Percentiles rank a stretch among this genome's conserved stretches.
These are phyloP conservation scores for Borostomias antarcticus DNA, from an alignment of 2,797 vertebrate species.

Conservation along the genomic window DNA sequence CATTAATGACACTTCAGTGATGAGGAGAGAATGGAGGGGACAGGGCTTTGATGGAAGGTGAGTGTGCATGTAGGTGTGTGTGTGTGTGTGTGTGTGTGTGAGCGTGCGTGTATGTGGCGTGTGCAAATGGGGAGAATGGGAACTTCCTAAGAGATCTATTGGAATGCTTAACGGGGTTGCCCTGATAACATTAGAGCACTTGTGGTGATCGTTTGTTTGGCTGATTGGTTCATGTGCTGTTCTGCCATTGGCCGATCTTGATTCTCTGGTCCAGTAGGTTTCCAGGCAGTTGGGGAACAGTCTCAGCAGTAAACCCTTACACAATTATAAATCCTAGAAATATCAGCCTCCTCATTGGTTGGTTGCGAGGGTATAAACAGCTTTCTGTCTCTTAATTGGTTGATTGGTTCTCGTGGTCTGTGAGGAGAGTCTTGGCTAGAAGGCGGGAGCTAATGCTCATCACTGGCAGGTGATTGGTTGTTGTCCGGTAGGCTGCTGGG, in stretches of 20 bases:
- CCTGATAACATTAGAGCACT: conserved; percentile 50
- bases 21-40: conserved; percentile 35
- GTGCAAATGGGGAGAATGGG: conserved; percentile 19
- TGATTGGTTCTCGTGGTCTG: conserved; percentile 34
- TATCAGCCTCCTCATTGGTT: conserved; percentile 29
- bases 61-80: neutral
- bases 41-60: too few species aligned
- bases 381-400: conserved; percentile 2
- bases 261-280: conserved; percentile 44
- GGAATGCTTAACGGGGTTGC: conserved; percentile 53
- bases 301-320: neutral
- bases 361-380: conserved; percentile 4
- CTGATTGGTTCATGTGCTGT: conserved; percentile 18
- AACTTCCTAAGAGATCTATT: conserved; percentile 31
- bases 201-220: conserved; percentile 5
- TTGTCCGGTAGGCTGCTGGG: conserved; percentile 44
- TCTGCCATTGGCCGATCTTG: conserved; percentile 2
- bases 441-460: conserved; percentile 26
- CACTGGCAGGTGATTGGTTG: conserved; percentile 37
- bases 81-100: neutral
- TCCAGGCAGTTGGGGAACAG: conserved; percentile 22
- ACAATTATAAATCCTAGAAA: conserved; percentile 8
- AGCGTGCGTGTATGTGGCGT: neutral
- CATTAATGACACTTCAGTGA: conserved; percentile 43
- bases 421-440: conserved; percentile 30